These are phyloP conservation scores for Sandelia bainsii DNA, from an alignment of 2,797 vertebrate genomes.

Conservation along the genomic window DNA sequence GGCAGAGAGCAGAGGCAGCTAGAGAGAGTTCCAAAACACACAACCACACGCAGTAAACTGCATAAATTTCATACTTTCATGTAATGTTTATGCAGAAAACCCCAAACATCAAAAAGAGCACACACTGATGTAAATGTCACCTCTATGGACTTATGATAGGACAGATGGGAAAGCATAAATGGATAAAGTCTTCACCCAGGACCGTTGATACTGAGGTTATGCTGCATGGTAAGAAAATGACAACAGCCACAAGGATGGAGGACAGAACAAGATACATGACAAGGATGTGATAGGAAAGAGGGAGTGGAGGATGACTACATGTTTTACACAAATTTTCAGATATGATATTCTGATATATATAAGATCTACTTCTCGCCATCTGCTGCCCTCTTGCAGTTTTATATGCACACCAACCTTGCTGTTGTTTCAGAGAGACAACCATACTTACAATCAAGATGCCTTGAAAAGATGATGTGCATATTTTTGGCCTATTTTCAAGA, in stretches of 20 bases:
- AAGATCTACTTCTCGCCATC: constrained; percentile 31
- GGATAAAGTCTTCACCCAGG: constrained; percentile 36
- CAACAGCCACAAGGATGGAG: constrained; percentile 2
- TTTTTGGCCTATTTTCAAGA: constrained; percentile 32
- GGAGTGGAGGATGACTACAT: neutral
- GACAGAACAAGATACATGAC: constrained; percentile 7
- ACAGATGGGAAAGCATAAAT: constrained; percentile 37
- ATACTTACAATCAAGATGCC: neutral
- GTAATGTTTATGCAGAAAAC: constrained; percentile 9
- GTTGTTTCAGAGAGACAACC: constrained; percentile 4
- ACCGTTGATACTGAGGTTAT: constrained; percentile 34
- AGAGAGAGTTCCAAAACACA: constrained; percentile 20
- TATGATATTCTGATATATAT: no score
- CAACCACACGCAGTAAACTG: neutral
- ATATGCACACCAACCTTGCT: neutral
- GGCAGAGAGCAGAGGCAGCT: constrained; percentile 41
- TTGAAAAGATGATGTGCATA: constrained; percentile 13
- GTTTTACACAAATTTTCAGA: constrained; percentile 22
- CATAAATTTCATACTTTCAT: constrained; percentile 15
- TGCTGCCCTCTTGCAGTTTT: constrained; percentile 42
- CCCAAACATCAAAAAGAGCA: constrained; percentile 27
- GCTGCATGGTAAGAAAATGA: constrained; percentile 34
- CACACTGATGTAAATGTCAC: constrained; percentile 49
- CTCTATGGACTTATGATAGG: constrained; percentile 26
- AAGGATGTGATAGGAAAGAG: constrained; percentile 4